phyloP scores from a whole-genome alignment of 2,888 invertebrate genomes.

The Sepiola atlantica region DNA sequence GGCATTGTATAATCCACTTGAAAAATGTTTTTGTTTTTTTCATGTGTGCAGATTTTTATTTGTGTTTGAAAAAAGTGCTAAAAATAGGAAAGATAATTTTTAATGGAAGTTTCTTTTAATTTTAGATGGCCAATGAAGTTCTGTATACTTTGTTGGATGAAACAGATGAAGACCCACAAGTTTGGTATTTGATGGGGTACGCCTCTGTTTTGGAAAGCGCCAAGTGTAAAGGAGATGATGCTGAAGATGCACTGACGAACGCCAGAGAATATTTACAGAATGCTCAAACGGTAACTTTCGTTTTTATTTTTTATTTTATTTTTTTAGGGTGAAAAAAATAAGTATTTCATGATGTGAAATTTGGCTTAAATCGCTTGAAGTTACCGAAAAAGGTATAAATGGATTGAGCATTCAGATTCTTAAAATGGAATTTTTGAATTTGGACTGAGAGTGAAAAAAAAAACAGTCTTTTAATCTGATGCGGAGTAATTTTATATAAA shows the following conservation, averaged over 20 bases:
- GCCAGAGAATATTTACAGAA: conserved; percentile 74
- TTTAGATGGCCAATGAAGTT: conserved; percentile 73
- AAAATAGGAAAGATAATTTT: not conserved
- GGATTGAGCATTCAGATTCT: not conserved
- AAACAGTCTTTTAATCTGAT: too few species aligned
- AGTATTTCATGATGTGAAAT: not conserved
- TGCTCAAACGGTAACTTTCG: conserved; percentile 68
- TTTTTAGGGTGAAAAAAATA: not conserved
- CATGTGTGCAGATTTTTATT: conserved; percentile 23
- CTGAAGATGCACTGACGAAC: conserved; percentile 55
- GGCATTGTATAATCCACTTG: too few species aligned
- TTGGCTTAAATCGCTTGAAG: not conserved
- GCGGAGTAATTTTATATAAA: too few species aligned
- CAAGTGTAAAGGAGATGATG: conserved; percentile 66
- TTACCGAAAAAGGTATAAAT: not conserved
- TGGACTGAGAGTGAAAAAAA: too few species aligned
- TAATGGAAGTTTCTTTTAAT: conserved; percentile 41
- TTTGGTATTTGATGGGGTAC: conserved; percentile 76
- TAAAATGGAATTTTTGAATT: not conserved
- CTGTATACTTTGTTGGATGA: conserved; percentile 75
- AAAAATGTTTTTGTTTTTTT: not conserved
- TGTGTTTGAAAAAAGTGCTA: not conserved
- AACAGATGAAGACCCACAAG: conserved; percentile 75
- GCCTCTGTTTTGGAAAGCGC: conserved; percentile 73
- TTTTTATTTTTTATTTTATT: not conserved